Evolutionary conservation across 2,113 vertebrate species (phyloP).

Genomic region (Callionymus lyra): DNA sequence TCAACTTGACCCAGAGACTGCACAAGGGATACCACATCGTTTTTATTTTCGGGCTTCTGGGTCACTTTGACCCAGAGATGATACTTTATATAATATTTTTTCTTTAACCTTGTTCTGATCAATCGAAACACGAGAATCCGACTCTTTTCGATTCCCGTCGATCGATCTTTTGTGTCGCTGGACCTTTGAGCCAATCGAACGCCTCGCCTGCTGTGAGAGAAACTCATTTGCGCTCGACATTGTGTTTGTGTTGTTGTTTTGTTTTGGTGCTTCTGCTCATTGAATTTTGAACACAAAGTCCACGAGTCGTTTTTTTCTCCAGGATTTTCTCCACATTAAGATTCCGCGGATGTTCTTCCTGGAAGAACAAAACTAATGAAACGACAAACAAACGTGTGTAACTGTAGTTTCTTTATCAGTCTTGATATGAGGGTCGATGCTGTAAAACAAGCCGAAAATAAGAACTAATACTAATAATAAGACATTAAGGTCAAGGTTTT

Average conservation of each 20-base stretch:
- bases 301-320: conserved; percentile 24
- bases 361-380: conserved; percentile 25
- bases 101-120: no score
- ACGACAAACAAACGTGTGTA: conserved; percentile 1
- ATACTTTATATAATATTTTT: no score
- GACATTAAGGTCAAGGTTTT: no score
- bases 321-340: conserved; percentile 57
- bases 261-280: conserved; percentile 43
- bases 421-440: conserved; percentile 5
- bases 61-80: no score
- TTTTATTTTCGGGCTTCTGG: no score
- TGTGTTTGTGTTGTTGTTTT: conserved; percentile 21
- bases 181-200: conserved; percentile 46
- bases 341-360: conserved; percentile 53
- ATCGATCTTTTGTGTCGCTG: conserved; percentile 51
- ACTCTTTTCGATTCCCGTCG: conserved; percentile 40
- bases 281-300: conserved; percentile 50
- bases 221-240: conserved; percentile 13
- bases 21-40: no score
- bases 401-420: neutral
- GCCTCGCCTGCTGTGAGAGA: conserved; percentile 28
- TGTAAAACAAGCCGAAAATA: no score
- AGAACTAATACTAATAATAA: no score
- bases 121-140: no score
- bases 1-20: no score